These are phyloP conservation scores for Anolis apletophallus DNA, from an alignment of 2,797 vertebrate genomes.

Conservation along the genomic window DNA sequence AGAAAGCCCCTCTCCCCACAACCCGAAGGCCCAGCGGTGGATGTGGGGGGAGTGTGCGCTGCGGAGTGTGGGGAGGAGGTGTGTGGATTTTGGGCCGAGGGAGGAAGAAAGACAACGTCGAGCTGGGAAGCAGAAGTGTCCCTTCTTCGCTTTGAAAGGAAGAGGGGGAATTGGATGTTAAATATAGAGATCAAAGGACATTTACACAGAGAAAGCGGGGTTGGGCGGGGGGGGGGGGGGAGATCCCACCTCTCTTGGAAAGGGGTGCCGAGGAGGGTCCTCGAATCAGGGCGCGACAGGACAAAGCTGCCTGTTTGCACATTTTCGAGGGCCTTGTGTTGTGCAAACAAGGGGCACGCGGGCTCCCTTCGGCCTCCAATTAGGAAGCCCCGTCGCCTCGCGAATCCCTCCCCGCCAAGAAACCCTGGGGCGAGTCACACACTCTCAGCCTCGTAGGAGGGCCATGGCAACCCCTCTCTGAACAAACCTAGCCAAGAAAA, in stretches of 20 bases:
- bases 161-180: slow-evolving; percentile 64
- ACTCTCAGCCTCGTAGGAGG: too few species aligned
- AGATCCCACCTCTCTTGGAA: not conserved
- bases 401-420: too few species aligned
- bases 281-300: slow-evolving; percentile 17
- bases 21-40: not conserved
- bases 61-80: not conserved
- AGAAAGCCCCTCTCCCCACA: not conserved
- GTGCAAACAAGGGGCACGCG: slow-evolving; percentile 62
- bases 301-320: slow-evolving; percentile 60
- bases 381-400: not conserved
- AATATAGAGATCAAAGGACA: slow-evolving; percentile 56
- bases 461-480: too few species aligned
- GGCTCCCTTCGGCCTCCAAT: slow-evolving; percentile 56
- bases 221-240: not conserved
- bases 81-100: not conserved
- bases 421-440: too few species aligned
- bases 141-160: slow-evolving; percentile 73
- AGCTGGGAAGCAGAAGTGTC: slow-evolving; percentile 66
- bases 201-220: slow-evolving; percentile 40
- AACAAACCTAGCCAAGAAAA: too few species aligned
- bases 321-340: slow-evolving; percentile 56
- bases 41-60: too few species aligned
- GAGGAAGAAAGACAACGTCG: not conserved
- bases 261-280: slow-evolving; percentile 13